Percentiles rank a stretch among this genome's conserved stretches.
phyloP scores from a whole-genome alignment of 2,797 vertebrate species.

The Gallinago nigripennis region DNA sequence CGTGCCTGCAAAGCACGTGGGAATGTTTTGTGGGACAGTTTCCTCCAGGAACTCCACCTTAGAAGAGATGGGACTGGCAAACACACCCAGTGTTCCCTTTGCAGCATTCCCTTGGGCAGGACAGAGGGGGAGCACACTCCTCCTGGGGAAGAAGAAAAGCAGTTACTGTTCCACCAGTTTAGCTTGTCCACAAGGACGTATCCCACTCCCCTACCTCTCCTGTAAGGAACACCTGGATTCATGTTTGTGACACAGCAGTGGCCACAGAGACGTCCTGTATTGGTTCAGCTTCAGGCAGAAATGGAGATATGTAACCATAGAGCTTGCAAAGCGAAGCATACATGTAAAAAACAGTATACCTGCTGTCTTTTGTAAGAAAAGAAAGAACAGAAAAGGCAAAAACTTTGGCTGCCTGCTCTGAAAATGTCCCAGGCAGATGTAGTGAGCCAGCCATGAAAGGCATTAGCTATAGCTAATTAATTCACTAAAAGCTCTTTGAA shows the following conservation, averaged over 20 bases:
- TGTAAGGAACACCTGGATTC: not conserved
- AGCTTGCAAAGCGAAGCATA: not conserved
- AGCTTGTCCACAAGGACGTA: not conserved
- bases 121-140: rapidly evolving
- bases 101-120: not conserved
- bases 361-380: not conserved
- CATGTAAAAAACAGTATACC: not conserved
- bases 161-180: not conserved
- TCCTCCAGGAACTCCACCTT: not conserved
- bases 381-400: not conserved
- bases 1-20: not conserved
- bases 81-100: not conserved
- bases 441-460: not conserved
- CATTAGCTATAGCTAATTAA: not conserved
- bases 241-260: not conserved
- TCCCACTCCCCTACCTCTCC: not conserved
- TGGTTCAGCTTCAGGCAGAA: not conserved
- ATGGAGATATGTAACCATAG: not conserved
- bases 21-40: not conserved
- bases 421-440: not conserved
- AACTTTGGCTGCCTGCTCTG: not conserved
- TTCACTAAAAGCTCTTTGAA: not conserved
- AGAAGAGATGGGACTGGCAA: not conserved
- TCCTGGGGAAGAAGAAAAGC: not conserved
- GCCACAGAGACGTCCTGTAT: not conserved